phyloP scores from a whole-genome alignment of 2,888 invertebrate species.

The Eulithis testata region DNA sequence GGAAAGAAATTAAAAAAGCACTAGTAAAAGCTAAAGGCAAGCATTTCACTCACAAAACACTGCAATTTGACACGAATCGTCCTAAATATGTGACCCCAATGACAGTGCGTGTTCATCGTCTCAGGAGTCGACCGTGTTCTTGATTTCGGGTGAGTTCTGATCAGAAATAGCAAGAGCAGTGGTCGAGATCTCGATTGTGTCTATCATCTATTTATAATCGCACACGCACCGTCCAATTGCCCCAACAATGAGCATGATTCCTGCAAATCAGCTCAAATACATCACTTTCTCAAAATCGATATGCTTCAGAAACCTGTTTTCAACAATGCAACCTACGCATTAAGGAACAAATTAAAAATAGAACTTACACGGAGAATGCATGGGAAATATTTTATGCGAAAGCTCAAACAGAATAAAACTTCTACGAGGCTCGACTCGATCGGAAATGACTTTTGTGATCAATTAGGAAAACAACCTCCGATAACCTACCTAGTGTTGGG shows the following conservation, averaged over 20 bases:
- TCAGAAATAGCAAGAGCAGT: slow-evolving; percentile 76
- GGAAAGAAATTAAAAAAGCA: slow-evolving; percentile 8
- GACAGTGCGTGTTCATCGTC: slow-evolving; percentile 59
- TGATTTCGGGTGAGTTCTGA: slow-evolving; percentile 66
- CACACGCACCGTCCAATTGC: slow-evolving; percentile 63
- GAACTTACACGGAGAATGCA: slow-evolving; percentile 7
- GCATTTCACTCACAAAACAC: slow-evolving; percentile 44
- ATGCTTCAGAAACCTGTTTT: slow-evolving; percentile 49
- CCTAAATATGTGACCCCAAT: slow-evolving; percentile 60
- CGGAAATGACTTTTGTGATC: background rate
- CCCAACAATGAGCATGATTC: slow-evolving; percentile 59
- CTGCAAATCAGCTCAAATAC: slow-evolving; percentile 53
- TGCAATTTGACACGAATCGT: slow-evolving; percentile 56
- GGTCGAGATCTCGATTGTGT: slow-evolving; percentile 69
- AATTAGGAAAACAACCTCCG: background rate
- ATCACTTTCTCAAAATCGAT: slow-evolving; percentile 49
- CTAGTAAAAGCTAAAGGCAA: slow-evolving; percentile 10
- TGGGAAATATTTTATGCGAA: background rate
- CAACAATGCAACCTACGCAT: slow-evolving; percentile 56
- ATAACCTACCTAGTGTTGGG: background rate
- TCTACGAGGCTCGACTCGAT: background rate
- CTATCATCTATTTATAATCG: slow-evolving; percentile 72
- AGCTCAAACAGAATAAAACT: background rate
- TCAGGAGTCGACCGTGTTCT: slow-evolving; percentile 62
- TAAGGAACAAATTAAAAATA: slow-evolving; percentile 22